A percentile compares a stretch with the other conserved stretches of the same genome.
These are phyloP conservation scores for Thamnophis elegans DNA, from an alignment of 2,797 vertebrate genomes.

Conservation along the genomic window DNA sequence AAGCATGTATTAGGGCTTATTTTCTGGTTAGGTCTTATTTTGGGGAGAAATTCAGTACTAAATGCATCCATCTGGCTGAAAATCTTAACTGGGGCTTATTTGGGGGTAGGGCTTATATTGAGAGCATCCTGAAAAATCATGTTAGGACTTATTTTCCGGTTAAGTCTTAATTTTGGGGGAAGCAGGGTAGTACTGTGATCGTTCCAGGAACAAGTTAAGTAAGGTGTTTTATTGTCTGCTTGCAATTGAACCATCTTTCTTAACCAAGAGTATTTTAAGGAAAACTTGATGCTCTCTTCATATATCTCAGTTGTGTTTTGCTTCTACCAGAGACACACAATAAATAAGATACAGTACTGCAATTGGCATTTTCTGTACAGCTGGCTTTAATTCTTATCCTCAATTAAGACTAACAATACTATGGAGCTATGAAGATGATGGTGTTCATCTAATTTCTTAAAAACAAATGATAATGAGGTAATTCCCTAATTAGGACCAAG, in stretches of 20 bases:
- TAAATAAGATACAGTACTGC: neutral
- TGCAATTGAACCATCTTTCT: neutral
- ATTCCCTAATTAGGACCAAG: neutral
- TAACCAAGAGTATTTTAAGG: neutral
- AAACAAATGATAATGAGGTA: neutral
- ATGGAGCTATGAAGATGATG: neutral
- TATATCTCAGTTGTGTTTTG: neutral
- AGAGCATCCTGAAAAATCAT: too few species aligned
- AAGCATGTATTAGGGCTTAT: too few species aligned
- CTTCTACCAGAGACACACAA: neutral
- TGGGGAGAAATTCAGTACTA: too few species aligned
- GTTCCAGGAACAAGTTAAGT: neutral
- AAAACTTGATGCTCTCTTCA: neutral
- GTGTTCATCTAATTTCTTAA: neutral
- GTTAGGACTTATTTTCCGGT: too few species aligned
- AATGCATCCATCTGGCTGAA: too few species aligned
- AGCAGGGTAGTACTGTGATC: constrained; percentile 5
- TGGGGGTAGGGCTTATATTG: too few species aligned
- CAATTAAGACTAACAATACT: neutral
- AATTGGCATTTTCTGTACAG: neutral
- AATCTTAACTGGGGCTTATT: too few species aligned
- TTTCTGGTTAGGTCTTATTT: too few species aligned
- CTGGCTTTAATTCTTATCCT: neutral
- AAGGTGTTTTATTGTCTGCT: neutral
- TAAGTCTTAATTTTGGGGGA: too few species aligned